A percentile compares a stretch with the other conserved stretches of the same genome.
phyloP scores from a whole-genome alignment of 2,113 vertebrate species.

The Cyanistes caeruleus region DNA sequence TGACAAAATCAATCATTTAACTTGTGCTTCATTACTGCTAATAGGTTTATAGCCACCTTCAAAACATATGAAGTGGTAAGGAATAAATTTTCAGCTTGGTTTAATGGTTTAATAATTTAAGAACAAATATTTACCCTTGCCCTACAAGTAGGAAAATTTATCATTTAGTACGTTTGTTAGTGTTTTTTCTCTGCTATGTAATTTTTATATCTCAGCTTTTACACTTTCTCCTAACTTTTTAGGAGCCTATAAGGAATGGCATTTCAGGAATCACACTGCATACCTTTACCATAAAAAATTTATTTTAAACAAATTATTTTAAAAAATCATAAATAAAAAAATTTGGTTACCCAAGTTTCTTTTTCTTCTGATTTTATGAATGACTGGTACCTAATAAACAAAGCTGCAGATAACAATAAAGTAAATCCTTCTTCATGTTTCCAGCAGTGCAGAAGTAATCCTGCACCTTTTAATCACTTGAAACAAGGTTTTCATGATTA shows the following conservation, averaged over 20 bases:
- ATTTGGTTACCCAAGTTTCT: neutral
- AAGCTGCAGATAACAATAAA: neutral
- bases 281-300: neutral
- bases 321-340: neutral
- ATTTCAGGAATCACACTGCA: neutral
- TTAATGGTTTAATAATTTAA: neutral
- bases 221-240: neutral
- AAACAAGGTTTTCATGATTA: neutral
- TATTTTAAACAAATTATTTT: neutral
- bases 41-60: neutral
- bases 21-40: neutral
- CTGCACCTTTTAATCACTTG: neutral
- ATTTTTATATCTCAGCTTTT: neutral
- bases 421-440: neutral
- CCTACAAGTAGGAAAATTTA: neutral
- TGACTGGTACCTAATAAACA: neutral
- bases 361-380: neutral
- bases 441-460: neutral
- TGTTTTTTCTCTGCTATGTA: neutral
- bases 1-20: constrained; percentile 37
- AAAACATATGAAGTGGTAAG: neutral
- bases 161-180: neutral
- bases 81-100: neutral
- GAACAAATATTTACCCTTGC: neutral
- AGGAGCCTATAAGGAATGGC: neutral